Base-by-base conservation (phyloP, 2,797 vertebrate species). In the Erpetoichthys calabaricus region DNA sequence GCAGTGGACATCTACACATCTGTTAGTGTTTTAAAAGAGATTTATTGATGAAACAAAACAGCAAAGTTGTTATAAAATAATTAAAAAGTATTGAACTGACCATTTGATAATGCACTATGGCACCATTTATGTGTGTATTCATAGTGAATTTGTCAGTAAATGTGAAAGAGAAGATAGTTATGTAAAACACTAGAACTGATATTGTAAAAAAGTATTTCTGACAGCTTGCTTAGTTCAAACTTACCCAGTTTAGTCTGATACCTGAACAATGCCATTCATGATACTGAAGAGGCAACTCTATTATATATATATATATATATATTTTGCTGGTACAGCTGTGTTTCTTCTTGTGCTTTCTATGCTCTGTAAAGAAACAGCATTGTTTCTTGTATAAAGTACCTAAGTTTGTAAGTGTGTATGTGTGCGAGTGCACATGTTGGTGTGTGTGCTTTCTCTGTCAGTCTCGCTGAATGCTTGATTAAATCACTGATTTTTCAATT, bases 321-420 rank as follows among this genome's bases (percentile, higher is more conserved):
- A 25, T 25, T 25, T 74, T 75, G 67, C 67, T 65, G 73, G 70
- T 73, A 53, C 69, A 66, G 77, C 73, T 79, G 75, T 74, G 64
- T 78, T 3, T 73, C 70, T 51, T 62, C 66, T 56, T 60, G 56
- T 57, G 50, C 51, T 55, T 41, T 42, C 41, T 6, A 54, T 54
- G 53, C 42, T 54, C 44, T 54, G 25, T 54, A 63, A 59, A 59
- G 64, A 57, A 56, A 66, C 70, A 68, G 9, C 6, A 47, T 51
- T 62, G 58, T 62, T 42, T 47, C 63, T 72, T 68, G 62, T 67
- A 66, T 63, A 68, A 42, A 56, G 62, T 73, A 62, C 62, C 61
- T 51, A 45, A 2, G 25, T 25, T 25, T 25, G 25, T 25, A 2
- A 2, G 25, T 67, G 7, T 45, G 42, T 9, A 45, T 25, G 25